Conservation (phyloP, 2,797 vertebrate species). For the Lepus oiostolus region DNA sequence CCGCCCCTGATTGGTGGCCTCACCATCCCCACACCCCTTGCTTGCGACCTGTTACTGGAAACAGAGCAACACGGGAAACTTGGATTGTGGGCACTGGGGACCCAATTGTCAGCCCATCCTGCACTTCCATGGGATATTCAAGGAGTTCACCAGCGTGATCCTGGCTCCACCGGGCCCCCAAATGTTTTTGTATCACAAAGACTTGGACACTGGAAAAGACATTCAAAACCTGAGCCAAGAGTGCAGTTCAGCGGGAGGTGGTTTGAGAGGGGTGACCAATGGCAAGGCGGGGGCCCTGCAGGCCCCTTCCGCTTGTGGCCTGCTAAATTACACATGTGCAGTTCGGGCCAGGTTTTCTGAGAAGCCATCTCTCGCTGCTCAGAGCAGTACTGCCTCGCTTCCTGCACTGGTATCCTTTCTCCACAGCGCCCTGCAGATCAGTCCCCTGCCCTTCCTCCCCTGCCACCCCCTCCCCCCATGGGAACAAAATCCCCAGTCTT, state of each 20-base stretch:
- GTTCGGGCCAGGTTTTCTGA: slow-evolving; percentile 19
- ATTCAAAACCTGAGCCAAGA: slow-evolving; percentile 70
- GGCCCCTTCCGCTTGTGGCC: neutral
- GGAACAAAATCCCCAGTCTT: slow-evolving; percentile 87
- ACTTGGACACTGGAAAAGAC: slow-evolving; percentile 66
- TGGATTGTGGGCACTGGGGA: slow-evolving; percentile 57
- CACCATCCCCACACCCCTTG: slow-evolving; percentile 25
- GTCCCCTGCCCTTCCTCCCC: slow-evolving; percentile 22
- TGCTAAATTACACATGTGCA: neutral
- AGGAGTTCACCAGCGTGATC: slow-evolving; percentile 57
- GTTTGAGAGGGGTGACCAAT: slow-evolving; percentile 53
- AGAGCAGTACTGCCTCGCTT: slow-evolving; percentile 39
- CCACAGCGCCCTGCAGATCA: slow-evolving; percentile 78
- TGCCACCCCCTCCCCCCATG: slow-evolving; percentile 64
- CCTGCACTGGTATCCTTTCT: slow-evolving; percentile 72
- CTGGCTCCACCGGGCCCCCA: slow-evolving; percentile 28
- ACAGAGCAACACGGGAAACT: neutral
- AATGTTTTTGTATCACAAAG: slow-evolving; percentile 74
- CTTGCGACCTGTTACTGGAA: slow-evolving; percentile 67
- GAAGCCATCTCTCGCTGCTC: slow-evolving; percentile 4
- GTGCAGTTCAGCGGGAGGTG: slow-evolving; percentile 60
- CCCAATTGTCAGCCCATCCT: slow-evolving; percentile 67
- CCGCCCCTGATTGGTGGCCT: neutral
- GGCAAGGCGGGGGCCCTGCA: neutral
- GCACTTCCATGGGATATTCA: slow-evolving; percentile 8